Conservation (phyloP, 2,888 invertebrate species). For the Germaria angustata region DNA sequence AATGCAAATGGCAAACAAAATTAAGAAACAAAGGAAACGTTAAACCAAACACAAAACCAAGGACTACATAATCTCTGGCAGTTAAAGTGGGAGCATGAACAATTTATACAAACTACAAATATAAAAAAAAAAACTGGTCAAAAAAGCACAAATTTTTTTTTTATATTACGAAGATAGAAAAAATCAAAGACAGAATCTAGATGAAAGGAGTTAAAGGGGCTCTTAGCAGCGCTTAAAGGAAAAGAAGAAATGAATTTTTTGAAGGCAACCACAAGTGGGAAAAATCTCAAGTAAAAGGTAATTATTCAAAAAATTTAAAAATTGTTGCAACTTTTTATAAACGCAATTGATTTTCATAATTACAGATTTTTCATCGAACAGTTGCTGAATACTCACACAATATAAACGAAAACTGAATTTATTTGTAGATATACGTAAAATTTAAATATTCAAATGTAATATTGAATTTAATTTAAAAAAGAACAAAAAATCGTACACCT, state of each 20-base stretch:
- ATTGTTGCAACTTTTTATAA: not conserved
- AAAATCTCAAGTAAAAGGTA: conserved; percentile 32
- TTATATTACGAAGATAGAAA: conserved; percentile 17
- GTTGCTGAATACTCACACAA: conserved; percentile 40
- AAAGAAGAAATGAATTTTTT: not conserved
- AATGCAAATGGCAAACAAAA: conserved; percentile 17
- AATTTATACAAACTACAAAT: conserved; percentile 44
- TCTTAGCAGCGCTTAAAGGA: not conserved
- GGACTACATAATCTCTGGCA: conserved; percentile 66
- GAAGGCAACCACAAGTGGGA: not conserved
- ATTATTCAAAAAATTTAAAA: not conserved
- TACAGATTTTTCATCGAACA: not conserved
- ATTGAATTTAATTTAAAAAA: conserved; percentile 8
- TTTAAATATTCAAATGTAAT: no score
- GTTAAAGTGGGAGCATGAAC: conserved; percentile 63
- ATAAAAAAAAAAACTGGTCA: conserved; percentile 43
- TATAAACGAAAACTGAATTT: conserved; percentile 59
- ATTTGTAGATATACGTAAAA: conserved; percentile 36
- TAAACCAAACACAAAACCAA: conserved; percentile 47
- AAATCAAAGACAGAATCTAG: not conserved
- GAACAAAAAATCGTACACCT: conserved; percentile 19
- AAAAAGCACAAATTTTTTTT: conserved; percentile 64
- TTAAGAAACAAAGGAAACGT: conserved; percentile 1
- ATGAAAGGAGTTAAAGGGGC: not conserved
- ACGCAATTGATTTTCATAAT: not conserved